Conservation (phyloP, 1,140 invertebrate species). For the Zaprionus inermis region DNA sequence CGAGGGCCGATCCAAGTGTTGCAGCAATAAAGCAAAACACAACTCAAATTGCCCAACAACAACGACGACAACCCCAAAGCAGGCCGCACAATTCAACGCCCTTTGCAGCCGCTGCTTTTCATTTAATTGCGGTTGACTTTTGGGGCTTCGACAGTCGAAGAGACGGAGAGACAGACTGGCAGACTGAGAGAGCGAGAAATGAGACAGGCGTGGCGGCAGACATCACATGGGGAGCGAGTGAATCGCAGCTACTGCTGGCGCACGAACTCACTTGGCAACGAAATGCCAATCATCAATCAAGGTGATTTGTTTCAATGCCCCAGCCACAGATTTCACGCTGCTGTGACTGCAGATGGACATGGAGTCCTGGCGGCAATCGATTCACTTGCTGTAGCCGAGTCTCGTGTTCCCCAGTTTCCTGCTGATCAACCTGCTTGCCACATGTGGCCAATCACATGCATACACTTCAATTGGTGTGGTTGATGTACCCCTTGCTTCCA, state of each 20-base stretch:
- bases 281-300: constrained; percentile 82
- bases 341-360: constrained; percentile 75
- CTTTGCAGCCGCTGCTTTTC: constrained; percentile 62
- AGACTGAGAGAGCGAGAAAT: constrained; percentile 8
- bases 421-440: constrained; percentile 62
- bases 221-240: constrained; percentile 15
- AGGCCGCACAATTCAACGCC: constrained; percentile 39
- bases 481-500: constrained; percentile 14
- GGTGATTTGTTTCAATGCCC: constrained; percentile 81
- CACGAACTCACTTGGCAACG: constrained; percentile 56
- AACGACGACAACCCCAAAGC: constrained; percentile 28
- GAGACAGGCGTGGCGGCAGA: not conserved
- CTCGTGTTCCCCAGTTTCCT: constrained; percentile 24
- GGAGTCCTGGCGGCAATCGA: constrained; percentile 24
- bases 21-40: constrained; percentile 47
- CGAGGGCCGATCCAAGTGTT: constrained; percentile 33
- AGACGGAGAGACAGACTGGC: constrained; percentile 15
- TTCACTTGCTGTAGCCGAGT: constrained; percentile 16
- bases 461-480: constrained; percentile 74
- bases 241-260: not conserved
- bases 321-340: constrained; percentile 78
- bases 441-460: constrained; percentile 80
- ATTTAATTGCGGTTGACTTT: constrained; percentile 82
- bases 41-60: constrained; percentile 43
- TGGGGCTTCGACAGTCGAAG: constrained; percentile 67